Evolutionary conservation across 2,113 vertebrate species (phyloP).

Genomic region (Labrus mixtus): DNA sequence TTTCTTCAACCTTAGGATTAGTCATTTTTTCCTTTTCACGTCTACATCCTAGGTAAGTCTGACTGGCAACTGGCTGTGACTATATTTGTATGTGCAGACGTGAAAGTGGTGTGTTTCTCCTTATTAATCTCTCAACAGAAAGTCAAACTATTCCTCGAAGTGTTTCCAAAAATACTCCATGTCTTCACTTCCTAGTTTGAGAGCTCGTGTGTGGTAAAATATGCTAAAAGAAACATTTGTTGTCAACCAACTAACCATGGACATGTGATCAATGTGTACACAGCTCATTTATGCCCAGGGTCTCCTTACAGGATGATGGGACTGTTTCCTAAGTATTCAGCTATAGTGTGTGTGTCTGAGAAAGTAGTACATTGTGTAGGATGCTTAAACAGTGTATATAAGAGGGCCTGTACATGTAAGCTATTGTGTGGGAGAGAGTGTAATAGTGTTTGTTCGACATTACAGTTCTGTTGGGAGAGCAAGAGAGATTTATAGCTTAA

Average conservation of each 20-base stretch:
- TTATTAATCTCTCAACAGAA: background rate
- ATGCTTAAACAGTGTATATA: background rate
- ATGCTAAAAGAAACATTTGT: background rate
- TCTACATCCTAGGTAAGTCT: too few species aligned
- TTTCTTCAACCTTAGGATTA: too few species aligned
- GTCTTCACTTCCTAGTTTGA: background rate
- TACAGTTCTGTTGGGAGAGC: conserved; percentile 2
- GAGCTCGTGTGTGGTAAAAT: background rate
- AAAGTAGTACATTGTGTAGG: background rate
- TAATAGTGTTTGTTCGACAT: background rate
- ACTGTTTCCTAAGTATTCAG: too few species aligned
- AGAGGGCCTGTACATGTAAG: background rate
- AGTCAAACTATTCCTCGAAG: background rate
- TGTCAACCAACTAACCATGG: background rate
- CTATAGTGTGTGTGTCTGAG: background rate
- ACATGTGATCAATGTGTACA: background rate
- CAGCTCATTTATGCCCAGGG: background rate
- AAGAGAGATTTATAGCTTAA: conserved; percentile 18
- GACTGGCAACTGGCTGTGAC: too few species aligned
- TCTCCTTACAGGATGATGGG: background rate
- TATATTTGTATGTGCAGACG: too few species aligned
- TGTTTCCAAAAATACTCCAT: background rate
- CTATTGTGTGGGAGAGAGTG: background rate
- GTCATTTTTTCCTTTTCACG: too few species aligned
- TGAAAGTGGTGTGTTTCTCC: too few species aligned